Evolutionary conservation across 2,888 invertebrate genomes (phyloP).

Genomic region (Dynastes hyllus): DNA sequence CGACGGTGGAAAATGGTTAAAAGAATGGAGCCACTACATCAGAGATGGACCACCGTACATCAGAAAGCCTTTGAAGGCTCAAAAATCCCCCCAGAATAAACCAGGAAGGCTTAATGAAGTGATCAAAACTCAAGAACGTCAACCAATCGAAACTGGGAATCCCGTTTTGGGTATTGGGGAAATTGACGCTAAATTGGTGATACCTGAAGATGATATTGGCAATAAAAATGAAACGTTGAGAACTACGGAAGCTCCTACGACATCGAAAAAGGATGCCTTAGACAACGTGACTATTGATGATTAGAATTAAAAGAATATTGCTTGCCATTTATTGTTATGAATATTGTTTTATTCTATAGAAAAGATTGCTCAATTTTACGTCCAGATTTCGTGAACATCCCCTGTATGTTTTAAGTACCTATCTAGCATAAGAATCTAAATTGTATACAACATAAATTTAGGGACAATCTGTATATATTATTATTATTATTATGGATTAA

Average conservation of each 20-base stretch:
- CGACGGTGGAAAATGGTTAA: constrained; percentile 75
- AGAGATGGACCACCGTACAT: constrained; percentile 36
- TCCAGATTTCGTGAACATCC: too few species aligned
- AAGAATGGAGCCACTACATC: constrained; percentile 78
- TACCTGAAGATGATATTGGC: constrained; percentile 61
- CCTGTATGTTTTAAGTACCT: too few species aligned
- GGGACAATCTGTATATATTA: too few species aligned
- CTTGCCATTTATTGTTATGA: too few species aligned
- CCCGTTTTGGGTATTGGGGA: constrained; percentile 68
- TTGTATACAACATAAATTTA: too few species aligned
- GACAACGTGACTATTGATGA: constrained; percentile 61
- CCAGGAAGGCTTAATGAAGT: not conserved
- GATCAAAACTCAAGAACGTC: constrained; percentile 25
- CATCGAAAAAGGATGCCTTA: constrained; percentile 60
- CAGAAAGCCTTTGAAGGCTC: not conserved
- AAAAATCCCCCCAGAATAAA: not conserved
- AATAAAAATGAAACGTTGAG: constrained; percentile 40
- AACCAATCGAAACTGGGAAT: constrained; percentile 48
- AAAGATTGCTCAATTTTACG: too few species aligned
- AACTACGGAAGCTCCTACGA: constrained; percentile 56
- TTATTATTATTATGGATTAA: too few species aligned
- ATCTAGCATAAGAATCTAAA: too few species aligned
- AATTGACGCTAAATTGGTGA: constrained; percentile 69
- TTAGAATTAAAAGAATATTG: not conserved
- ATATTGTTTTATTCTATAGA: too few species aligned